phyloP scores from a whole-genome alignment of 2,888 invertebrate genomes.

The Metacarcinus magister region DNA sequence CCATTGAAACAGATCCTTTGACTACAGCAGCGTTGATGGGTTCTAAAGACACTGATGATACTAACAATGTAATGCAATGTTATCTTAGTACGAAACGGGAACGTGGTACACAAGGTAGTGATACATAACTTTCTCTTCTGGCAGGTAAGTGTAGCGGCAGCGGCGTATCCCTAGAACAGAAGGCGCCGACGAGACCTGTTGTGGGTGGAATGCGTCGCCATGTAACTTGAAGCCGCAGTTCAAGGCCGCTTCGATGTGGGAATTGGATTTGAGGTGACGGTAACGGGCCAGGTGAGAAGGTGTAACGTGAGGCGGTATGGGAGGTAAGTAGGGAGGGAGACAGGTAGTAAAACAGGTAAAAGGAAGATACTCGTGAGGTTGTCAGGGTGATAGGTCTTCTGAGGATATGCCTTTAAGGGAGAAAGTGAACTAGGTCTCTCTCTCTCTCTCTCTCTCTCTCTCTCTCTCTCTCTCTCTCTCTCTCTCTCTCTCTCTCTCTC shows the following conservation, averaged over 20 bases:
- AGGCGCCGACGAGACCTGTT: not conserved
- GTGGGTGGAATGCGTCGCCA: not conserved
- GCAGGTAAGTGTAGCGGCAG: not conserved
- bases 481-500: not conserved
- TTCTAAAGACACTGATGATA: not conserved
- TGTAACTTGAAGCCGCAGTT: constrained; percentile 16
- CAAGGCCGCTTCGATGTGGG: not conserved
- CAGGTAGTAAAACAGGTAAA: not conserved
- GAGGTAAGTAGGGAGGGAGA: not conserved
- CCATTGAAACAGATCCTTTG: not conserved
- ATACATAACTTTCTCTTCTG: not conserved
- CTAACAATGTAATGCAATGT: not conserved
- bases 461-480: not conserved
- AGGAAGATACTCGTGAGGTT: not conserved
- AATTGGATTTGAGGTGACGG: not conserved
- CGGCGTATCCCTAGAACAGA: not conserved
- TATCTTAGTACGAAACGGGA: too few relatives aligned
- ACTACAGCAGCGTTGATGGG: not conserved
- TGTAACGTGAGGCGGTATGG: too few relatives aligned
- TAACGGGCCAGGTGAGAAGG: not conserved
- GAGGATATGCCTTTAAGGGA: not conserved
- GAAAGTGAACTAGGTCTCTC: not conserved
- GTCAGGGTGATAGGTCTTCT: not conserved
- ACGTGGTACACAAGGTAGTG: not conserved
- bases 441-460: not conserved